Conservation (phyloP, 2,113 vertebrate species). For the Thunnus maccoyii region DNA sequence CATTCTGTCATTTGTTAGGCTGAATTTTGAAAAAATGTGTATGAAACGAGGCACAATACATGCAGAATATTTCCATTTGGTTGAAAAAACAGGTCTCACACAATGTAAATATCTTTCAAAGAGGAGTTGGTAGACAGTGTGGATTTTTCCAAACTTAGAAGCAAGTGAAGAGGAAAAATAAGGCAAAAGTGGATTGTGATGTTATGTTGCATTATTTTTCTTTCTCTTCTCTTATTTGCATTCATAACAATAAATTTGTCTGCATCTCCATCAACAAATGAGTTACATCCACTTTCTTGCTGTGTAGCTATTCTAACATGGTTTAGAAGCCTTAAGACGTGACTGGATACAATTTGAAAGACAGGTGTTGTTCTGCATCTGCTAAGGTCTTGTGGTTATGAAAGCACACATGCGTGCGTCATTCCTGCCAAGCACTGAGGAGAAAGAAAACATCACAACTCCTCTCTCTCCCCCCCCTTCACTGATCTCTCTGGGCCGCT, state of each 20-base stretch:
- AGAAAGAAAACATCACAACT: slow-evolving; percentile 23
- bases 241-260: neutral
- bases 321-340: slow-evolving; percentile 13
- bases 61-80: too few relatives aligned
- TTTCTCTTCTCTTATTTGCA: neutral
- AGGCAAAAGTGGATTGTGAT: neutral
- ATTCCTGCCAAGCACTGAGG: slow-evolving; percentile 3
- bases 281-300: neutral
- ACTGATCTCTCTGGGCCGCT: slow-evolving; percentile 43
- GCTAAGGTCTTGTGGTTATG: neutral
- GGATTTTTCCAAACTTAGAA: neutral
- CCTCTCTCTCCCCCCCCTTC: neutral
- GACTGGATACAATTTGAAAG: slow-evolving; percentile 39
- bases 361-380: slow-evolving; percentile 44
- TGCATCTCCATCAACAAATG: slow-evolving; percentile 6
- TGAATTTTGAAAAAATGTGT: too few relatives aligned
- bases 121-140: too few relatives aligned
- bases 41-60: too few relatives aligned
- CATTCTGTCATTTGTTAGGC: too few relatives aligned
- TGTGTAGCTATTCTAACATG: neutral
- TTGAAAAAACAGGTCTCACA: too few relatives aligned
- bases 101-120: too few relatives aligned
- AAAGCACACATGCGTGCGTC: slow-evolving; percentile 12
- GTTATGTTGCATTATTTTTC: neutral
- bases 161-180: too few relatives aligned